A percentile compares a stretch with the other conserved stretches of the same genome.
These are phyloP conservation scores for Ochropleura leucogaster DNA, from an alignment of 2,888 invertebrate genomes.

Conservation along the genomic window DNA sequence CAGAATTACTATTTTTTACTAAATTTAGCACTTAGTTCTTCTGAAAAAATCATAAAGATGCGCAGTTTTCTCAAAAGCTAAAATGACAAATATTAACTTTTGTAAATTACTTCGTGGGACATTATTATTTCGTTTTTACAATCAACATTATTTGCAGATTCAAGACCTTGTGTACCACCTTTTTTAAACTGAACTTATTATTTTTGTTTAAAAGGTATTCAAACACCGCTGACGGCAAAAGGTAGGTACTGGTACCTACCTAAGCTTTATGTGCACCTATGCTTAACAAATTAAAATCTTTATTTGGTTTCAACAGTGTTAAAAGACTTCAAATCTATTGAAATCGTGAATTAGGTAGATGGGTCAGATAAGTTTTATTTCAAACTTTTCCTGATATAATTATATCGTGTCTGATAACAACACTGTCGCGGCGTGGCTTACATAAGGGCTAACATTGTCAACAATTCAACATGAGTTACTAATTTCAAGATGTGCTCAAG, in stretches of 20 bases:
- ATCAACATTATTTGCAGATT: background rate
- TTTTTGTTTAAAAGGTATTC: no score
- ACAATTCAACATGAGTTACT: background rate
- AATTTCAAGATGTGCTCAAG: constrained; percentile 12
- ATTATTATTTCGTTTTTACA: background rate
- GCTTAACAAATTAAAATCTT: no score
- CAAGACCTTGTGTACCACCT: background rate
- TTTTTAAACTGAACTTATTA: no score
- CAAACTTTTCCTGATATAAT: constrained; percentile 21
- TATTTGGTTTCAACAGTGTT: no score
- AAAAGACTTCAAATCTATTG: no score
- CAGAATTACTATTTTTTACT: background rate
- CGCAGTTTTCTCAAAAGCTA: no score
- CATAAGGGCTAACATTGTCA: constrained; percentile 25
- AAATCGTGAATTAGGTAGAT: background rate
- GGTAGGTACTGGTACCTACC: no score
- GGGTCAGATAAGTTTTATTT: constrained; percentile 22
- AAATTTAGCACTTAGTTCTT: background rate
- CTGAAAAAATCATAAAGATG: background rate
- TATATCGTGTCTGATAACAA: constrained; percentile 38
- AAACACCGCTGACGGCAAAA: no score
- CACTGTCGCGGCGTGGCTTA: constrained; percentile 2
- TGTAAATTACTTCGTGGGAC: background rate
- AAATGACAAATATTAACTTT: no score
- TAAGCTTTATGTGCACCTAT: no score